phyloP scores from a whole-genome alignment of 2,113 vertebrate species.

The Misgurnus mizolepis region DNA sequence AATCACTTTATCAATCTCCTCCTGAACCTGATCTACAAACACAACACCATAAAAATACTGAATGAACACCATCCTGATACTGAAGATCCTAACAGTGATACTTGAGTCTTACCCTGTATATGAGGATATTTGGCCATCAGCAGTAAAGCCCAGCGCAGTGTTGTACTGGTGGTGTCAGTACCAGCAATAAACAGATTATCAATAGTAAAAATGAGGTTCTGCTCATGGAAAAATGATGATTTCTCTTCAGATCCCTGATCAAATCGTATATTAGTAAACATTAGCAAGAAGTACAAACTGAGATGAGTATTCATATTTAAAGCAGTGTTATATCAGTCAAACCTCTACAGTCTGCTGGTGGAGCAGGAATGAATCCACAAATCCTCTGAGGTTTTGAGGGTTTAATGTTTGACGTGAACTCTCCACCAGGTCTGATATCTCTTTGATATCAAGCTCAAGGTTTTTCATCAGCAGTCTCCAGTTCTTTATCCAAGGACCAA shows the following conservation, averaged over 20 bases:
- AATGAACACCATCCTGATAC: no score
- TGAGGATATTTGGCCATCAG: slow-evolving; percentile 70
- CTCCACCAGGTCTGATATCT: slow-evolving; percentile 1
- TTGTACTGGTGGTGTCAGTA: slow-evolving; percentile 63
- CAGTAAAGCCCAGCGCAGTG: slow-evolving; percentile 65
- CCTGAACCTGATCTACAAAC: no score
- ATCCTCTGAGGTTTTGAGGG: slow-evolving; percentile 54
- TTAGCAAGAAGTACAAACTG: no score
- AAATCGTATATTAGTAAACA: neutral
- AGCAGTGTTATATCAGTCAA: neutral
- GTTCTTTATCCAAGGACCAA: slow-evolving; percentile 55
- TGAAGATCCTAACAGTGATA: neutral
- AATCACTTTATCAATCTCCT: no score
- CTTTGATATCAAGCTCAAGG: neutral
- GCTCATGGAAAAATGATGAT: slow-evolving; percentile 28
- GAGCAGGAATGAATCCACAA: slow-evolving; percentile 68
- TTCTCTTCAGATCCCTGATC: slow-evolving; percentile 25
- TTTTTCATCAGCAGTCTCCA: slow-evolving; percentile 21
- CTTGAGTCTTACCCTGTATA: slow-evolving; percentile 65
- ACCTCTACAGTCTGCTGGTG: slow-evolving; percentile 62
- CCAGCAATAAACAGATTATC: slow-evolving; percentile 66
- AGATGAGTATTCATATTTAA: no score
- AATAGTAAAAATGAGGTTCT: slow-evolving; percentile 64
- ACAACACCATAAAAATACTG: neutral
- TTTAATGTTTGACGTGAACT: slow-evolving; percentile 56